Percentiles rank a stretch among this genome's conserved stretches.
Evolutionary conservation across 2,113 vertebrate species (phyloP).

Genomic region (Tachysurus fulvidraco): DNA sequence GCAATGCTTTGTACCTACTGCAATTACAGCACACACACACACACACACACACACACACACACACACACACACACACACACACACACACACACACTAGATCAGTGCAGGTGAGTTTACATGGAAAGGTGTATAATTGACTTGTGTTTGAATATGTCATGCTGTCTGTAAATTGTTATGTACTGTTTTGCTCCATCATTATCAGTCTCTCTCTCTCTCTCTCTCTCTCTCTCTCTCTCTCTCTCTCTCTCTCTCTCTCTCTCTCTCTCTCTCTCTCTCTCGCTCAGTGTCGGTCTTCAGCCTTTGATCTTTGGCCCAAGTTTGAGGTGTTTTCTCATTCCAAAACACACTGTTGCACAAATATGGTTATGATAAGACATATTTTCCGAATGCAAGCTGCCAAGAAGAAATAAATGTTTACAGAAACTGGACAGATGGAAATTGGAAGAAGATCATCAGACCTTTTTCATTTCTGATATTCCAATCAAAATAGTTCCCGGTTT

Average conservation of each 20-base stretch:
- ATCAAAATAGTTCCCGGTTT: neutral
- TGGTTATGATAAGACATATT: constrained; percentile 5
- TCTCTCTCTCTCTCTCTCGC: neutral
- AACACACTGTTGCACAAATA: neutral
- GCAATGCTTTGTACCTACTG: neutral
- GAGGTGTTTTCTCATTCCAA: constrained; percentile 10
- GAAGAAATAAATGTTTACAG: neutral
- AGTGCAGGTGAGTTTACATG: neutral
- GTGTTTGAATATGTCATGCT: neutral
- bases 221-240: too few relatives aligned
- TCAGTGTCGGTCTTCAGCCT: neutral
- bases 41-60: neutral
- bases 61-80: neutral
- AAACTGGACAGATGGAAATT: neutral
- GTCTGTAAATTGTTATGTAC: neutral
- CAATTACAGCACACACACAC: neutral
- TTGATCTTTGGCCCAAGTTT: neutral
- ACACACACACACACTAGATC: neutral
- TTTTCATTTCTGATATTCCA: neutral
- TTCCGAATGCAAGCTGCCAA: neutral
- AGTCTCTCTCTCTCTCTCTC: too few relatives aligned
- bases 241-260: too few relatives aligned
- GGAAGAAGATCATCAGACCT: neutral
- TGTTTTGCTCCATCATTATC: neutral
- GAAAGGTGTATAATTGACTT: neutral